phyloP scores from a whole-genome alignment of 1,140 invertebrate genomes.

The Drosophila ambigua region DNA sequence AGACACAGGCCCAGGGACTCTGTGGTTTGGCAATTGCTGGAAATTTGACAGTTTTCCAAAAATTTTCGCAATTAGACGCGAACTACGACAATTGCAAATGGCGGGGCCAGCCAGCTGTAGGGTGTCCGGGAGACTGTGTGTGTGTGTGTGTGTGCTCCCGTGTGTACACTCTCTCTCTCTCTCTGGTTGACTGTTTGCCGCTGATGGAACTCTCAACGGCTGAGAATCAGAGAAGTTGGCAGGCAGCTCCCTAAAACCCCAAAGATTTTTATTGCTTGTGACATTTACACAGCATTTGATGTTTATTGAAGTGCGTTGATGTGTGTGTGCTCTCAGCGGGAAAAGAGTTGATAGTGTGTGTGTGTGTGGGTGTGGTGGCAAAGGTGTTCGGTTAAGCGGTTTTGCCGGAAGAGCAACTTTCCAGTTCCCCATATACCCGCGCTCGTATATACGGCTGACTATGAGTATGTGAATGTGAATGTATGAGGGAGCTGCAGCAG shows the following conservation, averaged over 20 bases:
- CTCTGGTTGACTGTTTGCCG: conserved; percentile 42
- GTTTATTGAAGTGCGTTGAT: conserved; percentile 40
- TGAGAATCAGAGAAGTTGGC: background rate
- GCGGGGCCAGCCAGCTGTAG: background rate
- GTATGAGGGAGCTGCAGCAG: background rate
- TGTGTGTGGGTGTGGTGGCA: no score
- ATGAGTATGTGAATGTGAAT: conserved; percentile 7
- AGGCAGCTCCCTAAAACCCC: conserved; percentile 2
- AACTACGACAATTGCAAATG: conserved; percentile 59
- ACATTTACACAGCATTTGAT: conserved; percentile 62
- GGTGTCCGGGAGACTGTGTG: no score
- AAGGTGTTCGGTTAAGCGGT: no score
- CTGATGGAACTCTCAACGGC: conserved; percentile 48
- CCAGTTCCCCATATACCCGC: no score
- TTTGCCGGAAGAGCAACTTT: no score
- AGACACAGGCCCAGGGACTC: conserved; percentile 6
- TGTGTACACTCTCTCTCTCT: no score
- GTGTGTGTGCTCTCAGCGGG: background rate
- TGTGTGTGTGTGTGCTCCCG: background rate
- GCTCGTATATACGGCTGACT: no score
- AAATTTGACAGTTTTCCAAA: conserved; percentile 65
- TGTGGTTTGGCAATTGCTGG: conserved; percentile 53
- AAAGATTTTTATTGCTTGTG: conserved; percentile 61
- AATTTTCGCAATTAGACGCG: conserved; percentile 65
- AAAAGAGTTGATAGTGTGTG: no score